Evolutionary conservation across 2,113 vertebrate species (phyloP), one percentile per base, ranked within the genome.

Genomic region (Trochalopteron elliotii): DNA sequence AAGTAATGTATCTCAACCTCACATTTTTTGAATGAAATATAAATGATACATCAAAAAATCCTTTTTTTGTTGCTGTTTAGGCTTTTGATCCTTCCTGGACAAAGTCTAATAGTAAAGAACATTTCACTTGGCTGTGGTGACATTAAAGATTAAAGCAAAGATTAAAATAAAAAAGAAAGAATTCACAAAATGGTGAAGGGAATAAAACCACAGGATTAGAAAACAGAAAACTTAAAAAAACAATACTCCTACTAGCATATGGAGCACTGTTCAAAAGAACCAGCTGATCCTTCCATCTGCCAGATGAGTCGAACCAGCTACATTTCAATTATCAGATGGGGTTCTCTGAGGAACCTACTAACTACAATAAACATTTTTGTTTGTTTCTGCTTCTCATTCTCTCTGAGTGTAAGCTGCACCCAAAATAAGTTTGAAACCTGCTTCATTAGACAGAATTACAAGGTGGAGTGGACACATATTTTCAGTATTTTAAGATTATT

Each of bases 61-160:
- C 14, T 55, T 70, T 97, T n/a, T 56, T 27, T 30, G 64, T 95
- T 8, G 0, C 45, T 63, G 23, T 84, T 97, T 85, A 90, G 74
- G n/a, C 52, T 96, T 97, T 97, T 97, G 92, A 96, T 97, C 69
- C 39, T 97, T 94, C 68, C 67, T 47, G 83, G 57, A 87, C 60
- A 90, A 96, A 95, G 84, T 56, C 30, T 74, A 65, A 94, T 85
- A 84, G 45, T 94, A 95, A 93, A 96, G 64, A 78, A 67, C 40
- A 71, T 91, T 97, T 91, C 50, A 56, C 15, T 95, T 91, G 71
- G 42, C 49, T 94, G 12, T 68, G 27, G 22, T 47, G 50, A 30
- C n/a, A 75, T 19, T 47, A 64, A 75, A 92, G 77, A 92, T 68
- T 35, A 39, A 78, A 59, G 89, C 31, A 84, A 78, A 87, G 68